Evolutionary conservation across 2,888 invertebrate species (phyloP), one percentile per base, ranked within the genome.

Genomic region (Abrostola triplasia): DNA sequence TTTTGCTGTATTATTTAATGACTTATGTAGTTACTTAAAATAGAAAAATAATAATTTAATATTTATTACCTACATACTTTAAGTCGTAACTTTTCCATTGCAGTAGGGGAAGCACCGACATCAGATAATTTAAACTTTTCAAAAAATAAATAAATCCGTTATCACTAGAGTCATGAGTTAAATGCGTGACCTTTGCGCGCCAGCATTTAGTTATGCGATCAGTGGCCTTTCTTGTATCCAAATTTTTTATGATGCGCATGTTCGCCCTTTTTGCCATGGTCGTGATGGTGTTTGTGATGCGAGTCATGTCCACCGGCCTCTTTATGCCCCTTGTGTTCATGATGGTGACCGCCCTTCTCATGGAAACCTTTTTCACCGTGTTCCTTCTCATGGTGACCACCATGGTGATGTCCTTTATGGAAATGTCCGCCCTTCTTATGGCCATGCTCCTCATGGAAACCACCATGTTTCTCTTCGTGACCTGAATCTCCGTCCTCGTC

Each of bases 401-500:
- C 96, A 81, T 98, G 96, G 84, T 97, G 96, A 86, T 97, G 97
- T n/a, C 97, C 97, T 80, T 97, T 97, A 90, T 98, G 97, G 88
- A 96, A 96, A 87, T 96, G 96, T 6, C 97, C 97, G 64, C 98
- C 98, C 91, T 98, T 97, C 90, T 97, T 97, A 90, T 97, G 96
- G 36, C 96, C 97, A 79, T 97, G 97, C 83, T 96, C 97, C 85
- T 98, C 97, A 84, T 97, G 97, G 88, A 96, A 96, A 41, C 96
- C 97, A 69, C 97, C 98, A 84, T 98, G 97, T 83, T 97, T 97
- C 85, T 97, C 97, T 87, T 97, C 97, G 79, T 97, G 97, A 0
- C 97, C 97, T 49, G 96, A 96, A 82, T 97, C 97, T 78, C 98
- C 97, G 81, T 97, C 96, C 90, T 98, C 98, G 79, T 98, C 98